These are phyloP conservation scores for Chaetodon trifascialis DNA, from an alignment of 2,113 vertebrate species.

Conservation along the genomic window DNA sequence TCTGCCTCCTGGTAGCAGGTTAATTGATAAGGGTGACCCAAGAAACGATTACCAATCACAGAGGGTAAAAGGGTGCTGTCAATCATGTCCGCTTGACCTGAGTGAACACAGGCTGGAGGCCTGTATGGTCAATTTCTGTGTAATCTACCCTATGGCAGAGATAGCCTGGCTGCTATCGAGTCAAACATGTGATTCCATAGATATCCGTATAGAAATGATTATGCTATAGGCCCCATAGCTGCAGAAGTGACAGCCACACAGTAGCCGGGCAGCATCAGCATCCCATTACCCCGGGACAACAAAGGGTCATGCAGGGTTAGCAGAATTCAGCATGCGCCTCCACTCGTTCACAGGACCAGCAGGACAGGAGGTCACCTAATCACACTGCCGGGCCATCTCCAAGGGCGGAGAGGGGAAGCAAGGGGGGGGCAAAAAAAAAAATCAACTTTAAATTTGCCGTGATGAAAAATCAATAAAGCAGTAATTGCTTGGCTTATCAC, in stretches of 20 bases:
- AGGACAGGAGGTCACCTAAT: conserved; percentile 79
- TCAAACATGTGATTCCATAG: conserved; percentile 57
- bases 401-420: conserved; percentile 52
- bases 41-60: conserved; percentile 79
- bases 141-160: conserved; percentile 57
- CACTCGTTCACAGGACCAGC: conserved; percentile 75
- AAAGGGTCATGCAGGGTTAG: conserved; percentile 90
- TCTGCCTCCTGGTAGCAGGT: conserved; percentile 61
- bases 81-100: conserved; percentile 79
- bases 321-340: conserved; percentile 88
- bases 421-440: conserved; percentile 47
- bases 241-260: conserved; percentile 56
- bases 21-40: conserved; percentile 80
- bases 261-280: conserved; percentile 68
- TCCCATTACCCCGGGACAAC: conserved; percentile 90
- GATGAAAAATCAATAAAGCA: conserved; percentile 99
- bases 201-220: conserved; percentile 74
- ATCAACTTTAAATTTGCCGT: conserved; percentile 94
- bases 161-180: conserved; percentile 52
- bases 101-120: conserved; percentile 45
- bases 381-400: conserved; percentile 61
- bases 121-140: conserved; percentile 56
- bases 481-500: conserved; percentile 99
- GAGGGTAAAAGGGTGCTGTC: conserved; percentile 76
- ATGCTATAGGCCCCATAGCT: conserved; percentile 43